Base-by-base conservation (phyloP, 2,888 invertebrate species). In the Andrena hattorfiana region DNA sequence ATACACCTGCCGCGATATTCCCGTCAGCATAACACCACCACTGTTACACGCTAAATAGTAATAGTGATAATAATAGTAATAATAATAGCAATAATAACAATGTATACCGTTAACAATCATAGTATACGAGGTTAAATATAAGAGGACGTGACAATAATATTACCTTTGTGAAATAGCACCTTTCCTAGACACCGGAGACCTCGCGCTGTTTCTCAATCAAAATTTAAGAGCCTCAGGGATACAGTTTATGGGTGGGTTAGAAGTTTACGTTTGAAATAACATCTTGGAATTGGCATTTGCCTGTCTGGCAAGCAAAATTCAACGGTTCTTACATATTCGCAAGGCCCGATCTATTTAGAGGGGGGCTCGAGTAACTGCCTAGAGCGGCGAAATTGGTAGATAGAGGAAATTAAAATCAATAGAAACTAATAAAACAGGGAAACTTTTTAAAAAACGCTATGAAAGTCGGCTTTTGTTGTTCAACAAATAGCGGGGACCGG, bases 91-190 rank as follows among this genome's bases (percentile, higher is more conserved):
- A 83, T 76, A 42, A 81, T 78, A 87, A 85, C 77, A 79, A 73
- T 70, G 62, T 32, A 63, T 69, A 73, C 48, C 72, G 48, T 72
- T 77, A 78, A 85, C 80, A 75, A 84, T 84, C 54, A 77, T 78
- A 81, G 80, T 89, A 77, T 78, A 26, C 20, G 63, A 69, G 81
- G 81, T 66, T 74, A 64, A 83, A 73, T 81, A 77, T 66, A 63
- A 56, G 79, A 77, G 63, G 59, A 69, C 73, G 35, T 73, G 71
- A 72, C 35, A 66, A 26, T 77, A 83, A 89, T 86, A 85, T 72
- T 64, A 83, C 83, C 62, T 83, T 87, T 77, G 83, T 78, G 90
- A 91, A 89, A 91, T 92, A 92, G 92, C 93, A 92, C 92, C 92
- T 89, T 91, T 88, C 89, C 84, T 86, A 85, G 78, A 81, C 67